Conservation (phyloP, 2,113 vertebrate genomes). For the Crotalus horridus region DNA sequence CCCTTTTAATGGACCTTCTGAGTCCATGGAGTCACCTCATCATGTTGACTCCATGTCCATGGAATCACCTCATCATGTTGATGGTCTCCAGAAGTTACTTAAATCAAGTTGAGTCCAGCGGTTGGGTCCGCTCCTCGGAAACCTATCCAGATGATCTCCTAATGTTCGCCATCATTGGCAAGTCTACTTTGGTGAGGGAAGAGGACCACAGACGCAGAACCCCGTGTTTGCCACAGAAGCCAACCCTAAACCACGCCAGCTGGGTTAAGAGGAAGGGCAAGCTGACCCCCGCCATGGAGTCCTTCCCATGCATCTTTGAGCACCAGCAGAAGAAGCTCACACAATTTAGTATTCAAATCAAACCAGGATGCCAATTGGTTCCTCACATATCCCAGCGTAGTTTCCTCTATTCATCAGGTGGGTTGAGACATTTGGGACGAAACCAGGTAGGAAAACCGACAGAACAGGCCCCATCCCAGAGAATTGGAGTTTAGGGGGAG, state of each 20-base stretch:
- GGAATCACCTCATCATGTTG: too few species aligned
- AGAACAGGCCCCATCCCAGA: slow-evolving; percentile 38
- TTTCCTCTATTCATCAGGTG: slow-evolving; percentile 86
- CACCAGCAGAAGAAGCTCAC: slow-evolving; percentile 18
- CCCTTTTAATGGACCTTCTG: neutral
- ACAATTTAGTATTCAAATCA: slow-evolving; percentile 51
- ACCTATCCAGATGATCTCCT: neutral
- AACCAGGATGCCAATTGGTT: slow-evolving; percentile 42
- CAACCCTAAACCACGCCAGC: neutral
- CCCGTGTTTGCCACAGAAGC: neutral
- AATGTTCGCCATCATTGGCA: neutral
- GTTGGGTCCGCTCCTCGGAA: neutral
- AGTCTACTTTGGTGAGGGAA: neutral
- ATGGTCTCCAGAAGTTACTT: neutral
- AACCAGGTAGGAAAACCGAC: slow-evolving; percentile 65
- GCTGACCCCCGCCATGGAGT: neutral
- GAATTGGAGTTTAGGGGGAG: slow-evolving; percentile 49
- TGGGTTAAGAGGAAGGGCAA: neutral
- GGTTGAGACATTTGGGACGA: slow-evolving; percentile 68
- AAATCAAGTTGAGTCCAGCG: neutral
- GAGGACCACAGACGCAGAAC: neutral
- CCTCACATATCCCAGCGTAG: slow-evolving; percentile 99
- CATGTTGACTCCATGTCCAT: too few species aligned
- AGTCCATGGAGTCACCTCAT: too few species aligned
- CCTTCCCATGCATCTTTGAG: slow-evolving; percentile 15